Base-by-base conservation (phyloP, 2,113 vertebrate genomes). In the Deroptyus accipitrinus region DNA sequence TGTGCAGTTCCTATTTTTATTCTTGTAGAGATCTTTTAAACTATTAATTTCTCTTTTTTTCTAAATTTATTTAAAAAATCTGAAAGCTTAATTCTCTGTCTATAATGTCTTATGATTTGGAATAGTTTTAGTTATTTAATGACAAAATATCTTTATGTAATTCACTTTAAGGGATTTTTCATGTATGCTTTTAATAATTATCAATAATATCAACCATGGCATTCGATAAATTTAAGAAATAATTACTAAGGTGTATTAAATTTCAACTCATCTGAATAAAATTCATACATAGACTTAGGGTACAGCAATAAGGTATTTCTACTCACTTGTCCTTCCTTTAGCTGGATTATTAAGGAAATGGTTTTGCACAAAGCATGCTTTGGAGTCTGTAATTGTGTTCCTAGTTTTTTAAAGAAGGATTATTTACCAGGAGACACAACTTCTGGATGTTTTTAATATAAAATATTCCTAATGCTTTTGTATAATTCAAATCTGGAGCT, bases 171-270 rank as follows among this genome's bases (percentile, higher is more conserved):
- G 57, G 52, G 52, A 72, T 41, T 31, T 19, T 86, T 68, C 13
- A 17, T 0, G 0, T n/a, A 39, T 6, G 1, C 23, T 79, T 94
- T 35, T n/a, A 62, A 17, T 30, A 7, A 18, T 27, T 30, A 15
- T 46, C 41, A 15, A 51, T 55, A 41, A 9, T 76, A 39, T 13
- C 14, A 61, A 10, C 23, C 13, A 51, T 37, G 2, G 33, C 35
- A 66, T 41, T 51, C 24, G 2, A 28, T 24, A 16, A 1, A 1
- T 10, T 69, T 22, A 11, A 4, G 4, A 46, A 42, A 4, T 11
- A 42, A 4, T 4, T 61, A 19, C 3, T 39, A 44, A 37, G 6
- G 27, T 24, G 11, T 30, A 30, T 12, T 46, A 90, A 41, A 35
- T 35, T 67, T 73, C 4, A 49, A 39, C 59, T 64, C 1, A 54